Evolutionary conservation across 2,797 vertebrate species (phyloP), one percentile per base, ranked within the genome.

Genomic region (Spea hammondii): DNA sequence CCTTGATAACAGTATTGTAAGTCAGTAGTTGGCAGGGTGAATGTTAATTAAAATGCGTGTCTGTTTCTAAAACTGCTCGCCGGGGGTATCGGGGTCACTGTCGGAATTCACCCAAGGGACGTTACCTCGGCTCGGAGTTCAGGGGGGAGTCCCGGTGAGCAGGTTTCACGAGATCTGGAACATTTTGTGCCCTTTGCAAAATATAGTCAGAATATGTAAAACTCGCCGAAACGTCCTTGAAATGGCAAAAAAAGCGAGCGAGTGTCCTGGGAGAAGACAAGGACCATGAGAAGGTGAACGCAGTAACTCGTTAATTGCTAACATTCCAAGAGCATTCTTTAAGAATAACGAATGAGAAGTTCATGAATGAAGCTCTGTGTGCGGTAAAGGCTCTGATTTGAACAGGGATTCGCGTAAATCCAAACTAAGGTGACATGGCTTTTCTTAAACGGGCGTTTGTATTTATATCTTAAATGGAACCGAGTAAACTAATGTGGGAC

Each of bases 211-310:
- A 54, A 65, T 32, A 55, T 53, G 12, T 4, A 45, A 77, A 51
- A 9, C 54, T 60, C 68, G 12, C 48, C 12, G 17, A 71, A 50
- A 65, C 45, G 76, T 48, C 76, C 76, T 78, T 72, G 68, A 78
- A 71, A 78, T 65, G 59, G 48, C 14, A 46, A 49, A 78, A 78
- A 62, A 60, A 32, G 32, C 32, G 32, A 32, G 32, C 32, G 32
- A 32, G 32, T 32, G 32, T 32, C 32, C 32, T 32, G 32, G 32
- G 32, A 32, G 32, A 32, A 32, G 32, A 32, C 32, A 32, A 32
- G 32, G 32, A 32, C 32, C 32, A 3, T 32, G 2, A 32, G 32
- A 32, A 32, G 32, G 32, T 32, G 32, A 32, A 32, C 32, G 32
- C 32, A 32, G 2, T 32, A 32, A 32, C 32, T 32, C 32, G 32